These are phyloP conservation scores for Ophioninae sp. DNA, from an alignment of 2,888 invertebrate species.

Conservation along the genomic window DNA sequence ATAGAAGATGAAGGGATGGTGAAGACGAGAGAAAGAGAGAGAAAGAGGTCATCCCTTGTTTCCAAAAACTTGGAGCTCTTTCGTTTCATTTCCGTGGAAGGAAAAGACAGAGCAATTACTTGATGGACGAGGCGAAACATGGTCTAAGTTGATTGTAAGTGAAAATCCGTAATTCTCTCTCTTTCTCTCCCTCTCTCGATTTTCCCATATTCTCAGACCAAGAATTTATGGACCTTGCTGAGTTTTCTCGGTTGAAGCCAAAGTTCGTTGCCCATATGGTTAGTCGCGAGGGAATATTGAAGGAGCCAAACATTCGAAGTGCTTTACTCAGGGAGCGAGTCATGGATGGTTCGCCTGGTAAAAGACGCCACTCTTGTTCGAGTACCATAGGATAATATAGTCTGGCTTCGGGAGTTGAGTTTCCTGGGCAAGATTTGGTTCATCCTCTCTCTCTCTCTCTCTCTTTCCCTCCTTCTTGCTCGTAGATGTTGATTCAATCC, in stretches of 20 bases:
- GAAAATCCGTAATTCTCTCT: slow-evolving; percentile 26
- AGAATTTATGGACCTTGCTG: slow-evolving; percentile 37
- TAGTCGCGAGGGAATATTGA: neutral
- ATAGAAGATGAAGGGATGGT: neutral
- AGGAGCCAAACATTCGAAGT: slow-evolving; percentile 37
- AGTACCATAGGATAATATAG: slow-evolving; percentile 42
- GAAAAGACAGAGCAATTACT: slow-evolving; percentile 26
- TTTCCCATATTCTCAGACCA: neutral
- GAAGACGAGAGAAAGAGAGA: neutral
- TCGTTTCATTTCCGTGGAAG: slow-evolving; percentile 8
- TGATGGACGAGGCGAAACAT: slow-evolving; percentile 11
- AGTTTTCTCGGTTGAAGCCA: neutral
- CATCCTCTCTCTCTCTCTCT: neutral
- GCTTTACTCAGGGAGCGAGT: slow-evolving; percentile 15
- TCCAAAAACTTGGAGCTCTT: neutral
- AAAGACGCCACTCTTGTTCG: slow-evolving; percentile 9
- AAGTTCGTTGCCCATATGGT: slow-evolving; percentile 5
- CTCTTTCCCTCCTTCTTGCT: neutral
- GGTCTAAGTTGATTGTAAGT: slow-evolving; percentile 24
- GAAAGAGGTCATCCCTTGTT: slow-evolving; percentile 10
- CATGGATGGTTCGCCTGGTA: neutral
- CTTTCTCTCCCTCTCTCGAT: slow-evolving; percentile 10
- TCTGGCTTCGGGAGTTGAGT: slow-evolving; percentile 27
- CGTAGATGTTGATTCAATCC: slow-evolving; percentile 55
- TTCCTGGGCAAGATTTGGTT: slow-evolving; percentile 18